Evolutionary conservation across 2,113 vertebrate species (phyloP).

Genomic region (Mustela lutreola): DNA sequence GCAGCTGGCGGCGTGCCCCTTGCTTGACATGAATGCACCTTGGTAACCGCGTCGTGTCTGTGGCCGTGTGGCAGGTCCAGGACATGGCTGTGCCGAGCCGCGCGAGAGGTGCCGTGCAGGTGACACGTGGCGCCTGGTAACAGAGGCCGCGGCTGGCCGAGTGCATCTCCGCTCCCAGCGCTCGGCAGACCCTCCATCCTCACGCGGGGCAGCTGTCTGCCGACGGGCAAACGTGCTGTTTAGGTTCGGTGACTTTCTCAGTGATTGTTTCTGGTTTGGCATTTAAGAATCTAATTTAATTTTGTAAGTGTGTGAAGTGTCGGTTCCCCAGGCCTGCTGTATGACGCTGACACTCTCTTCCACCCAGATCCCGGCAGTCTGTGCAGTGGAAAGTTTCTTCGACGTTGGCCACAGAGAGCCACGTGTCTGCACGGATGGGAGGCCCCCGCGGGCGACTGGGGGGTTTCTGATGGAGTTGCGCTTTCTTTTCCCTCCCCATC

Average conservation of each 20-base stretch:
- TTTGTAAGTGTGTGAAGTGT: neutral
- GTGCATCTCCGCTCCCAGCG: fast-evolving
- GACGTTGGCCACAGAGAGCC: neutral
- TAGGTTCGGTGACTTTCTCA: constrained; percentile 26
- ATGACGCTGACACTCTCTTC: neutral
- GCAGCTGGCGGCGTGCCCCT: neutral
- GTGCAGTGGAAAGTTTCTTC: neutral
- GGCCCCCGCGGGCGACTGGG: neutral
- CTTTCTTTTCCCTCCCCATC: neutral
- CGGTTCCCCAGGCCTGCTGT: neutral
- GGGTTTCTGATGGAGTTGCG: no score
- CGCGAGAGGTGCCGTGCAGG: neutral
- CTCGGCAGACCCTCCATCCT: neutral
- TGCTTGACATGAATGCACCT: neutral
- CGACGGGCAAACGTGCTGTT: neutral
- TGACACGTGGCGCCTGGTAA: neutral
- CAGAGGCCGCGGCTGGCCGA: neutral
- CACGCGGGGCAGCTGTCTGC: neutral
- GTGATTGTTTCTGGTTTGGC: constrained; percentile 44
- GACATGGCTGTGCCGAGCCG: fast-evolving
- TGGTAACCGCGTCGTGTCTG: neutral
- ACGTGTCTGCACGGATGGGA: neutral
- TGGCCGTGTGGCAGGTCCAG: neutral
- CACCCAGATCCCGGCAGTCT: neutral
- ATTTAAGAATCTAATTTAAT: constrained; percentile 12